Percentiles rank a stretch among this genome's conserved stretches.
phyloP scores from a whole-genome alignment of 2,113 vertebrate genomes.

The Chloropsis hardwickii region DNA sequence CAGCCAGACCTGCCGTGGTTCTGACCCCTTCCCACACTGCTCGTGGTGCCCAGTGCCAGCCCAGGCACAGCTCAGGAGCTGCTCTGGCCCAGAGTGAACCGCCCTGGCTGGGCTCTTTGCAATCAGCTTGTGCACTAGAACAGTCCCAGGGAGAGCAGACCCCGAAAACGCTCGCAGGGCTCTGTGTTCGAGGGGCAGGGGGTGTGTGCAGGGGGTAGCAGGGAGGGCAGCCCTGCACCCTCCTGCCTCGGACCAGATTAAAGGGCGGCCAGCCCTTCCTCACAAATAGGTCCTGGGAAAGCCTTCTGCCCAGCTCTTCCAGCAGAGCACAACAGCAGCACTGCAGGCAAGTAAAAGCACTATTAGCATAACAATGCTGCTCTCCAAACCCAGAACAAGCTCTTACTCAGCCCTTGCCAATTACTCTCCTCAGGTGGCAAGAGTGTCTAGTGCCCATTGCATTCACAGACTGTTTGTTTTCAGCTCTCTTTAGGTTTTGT shows the following conservation, averaged over 20 bases:
- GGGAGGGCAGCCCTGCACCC: background rate
- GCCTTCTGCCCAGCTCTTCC: background rate
- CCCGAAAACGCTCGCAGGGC: background rate
- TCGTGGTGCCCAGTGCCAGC: fast-evolving
- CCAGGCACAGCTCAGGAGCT: background rate
- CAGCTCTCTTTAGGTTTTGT: constrained; percentile 24
- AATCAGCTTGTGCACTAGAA: background rate
- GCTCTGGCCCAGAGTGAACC: background rate
- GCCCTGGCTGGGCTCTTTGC: background rate
- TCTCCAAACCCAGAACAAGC: constrained; percentile 48
- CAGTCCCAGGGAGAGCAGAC: background rate
- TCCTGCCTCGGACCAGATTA: background rate
- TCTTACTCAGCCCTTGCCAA: constrained; percentile 24
- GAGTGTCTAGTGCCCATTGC: background rate
- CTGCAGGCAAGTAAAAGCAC: background rate
- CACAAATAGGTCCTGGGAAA: constrained; percentile 21
- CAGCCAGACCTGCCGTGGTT: background rate
- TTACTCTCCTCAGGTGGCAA: constrained; percentile 57
- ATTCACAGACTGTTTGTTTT: constrained; percentile 50
- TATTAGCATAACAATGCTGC: constrained; percentile 68
- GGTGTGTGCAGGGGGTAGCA: background rate
- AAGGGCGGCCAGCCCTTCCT: background rate
- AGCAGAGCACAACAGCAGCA: background rate
- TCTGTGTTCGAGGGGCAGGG: background rate
- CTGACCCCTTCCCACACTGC: background rate